Conservation (phyloP, 2,888 invertebrate genomes). For the Tribolium freemani region DNA sequence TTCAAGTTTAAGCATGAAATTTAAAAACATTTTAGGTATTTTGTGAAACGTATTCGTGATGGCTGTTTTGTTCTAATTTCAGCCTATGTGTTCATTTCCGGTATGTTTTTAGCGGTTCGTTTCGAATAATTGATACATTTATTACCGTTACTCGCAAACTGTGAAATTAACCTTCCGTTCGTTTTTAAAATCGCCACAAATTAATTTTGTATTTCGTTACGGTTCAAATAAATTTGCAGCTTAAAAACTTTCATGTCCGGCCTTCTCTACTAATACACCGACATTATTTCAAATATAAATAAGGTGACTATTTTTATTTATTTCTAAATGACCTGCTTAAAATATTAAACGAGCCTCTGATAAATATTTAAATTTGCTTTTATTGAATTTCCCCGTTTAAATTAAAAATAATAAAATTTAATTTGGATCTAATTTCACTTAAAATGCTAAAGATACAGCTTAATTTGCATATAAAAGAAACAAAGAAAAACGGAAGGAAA, state of each 20-base stretch:
- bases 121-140: constrained; percentile 62
- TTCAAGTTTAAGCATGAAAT: neutral
- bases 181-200: constrained; percentile 59
- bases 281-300: neutral
- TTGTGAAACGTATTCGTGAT: constrained; percentile 1
- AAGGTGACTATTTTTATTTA: neutral
- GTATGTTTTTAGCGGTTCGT: constrained; percentile 51
- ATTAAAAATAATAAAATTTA: constrained; percentile 51
- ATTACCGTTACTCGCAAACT: constrained; percentile 59
- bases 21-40: constrained; percentile 7
- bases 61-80: constrained; percentile 48
- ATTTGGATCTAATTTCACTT: constrained; percentile 54
- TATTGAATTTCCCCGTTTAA: constrained; percentile 40
- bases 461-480: constrained; percentile 57
- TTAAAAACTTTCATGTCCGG: neutral
- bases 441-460: constrained; percentile 60
- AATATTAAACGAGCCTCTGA: constrained; percentile 17
- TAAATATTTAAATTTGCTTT: constrained; percentile 42
- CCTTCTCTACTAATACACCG: neutral
- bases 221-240: constrained; percentile 22
- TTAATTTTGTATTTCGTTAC: constrained; percentile 56
- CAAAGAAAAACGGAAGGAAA: constrained; percentile 56
- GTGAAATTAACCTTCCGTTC: constrained; percentile 60
- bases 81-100: constrained; percentile 48
- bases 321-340: constrained; percentile 5